A percentile compares a stretch with the other conserved stretches of the same genome.
Conservation (phyloP, 1,140 invertebrate genomes). For the Cyphomyrmex costatus region DNA sequence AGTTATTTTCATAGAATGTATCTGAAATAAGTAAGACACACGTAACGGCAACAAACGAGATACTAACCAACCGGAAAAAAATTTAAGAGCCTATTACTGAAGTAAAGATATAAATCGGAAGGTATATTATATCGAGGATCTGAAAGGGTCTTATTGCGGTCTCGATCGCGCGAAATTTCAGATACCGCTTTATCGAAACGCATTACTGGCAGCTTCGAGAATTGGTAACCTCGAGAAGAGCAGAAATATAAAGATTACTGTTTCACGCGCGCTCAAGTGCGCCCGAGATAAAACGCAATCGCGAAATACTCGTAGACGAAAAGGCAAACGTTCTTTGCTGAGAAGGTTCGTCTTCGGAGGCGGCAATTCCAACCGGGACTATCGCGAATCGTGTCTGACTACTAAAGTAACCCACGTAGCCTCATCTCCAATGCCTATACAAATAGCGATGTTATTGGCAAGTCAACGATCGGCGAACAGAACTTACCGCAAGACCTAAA, state of each 20-base stretch:
- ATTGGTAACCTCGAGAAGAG: constrained; percentile 22
- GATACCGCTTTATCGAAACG: constrained; percentile 51
- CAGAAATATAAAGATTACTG: constrained; percentile 44
- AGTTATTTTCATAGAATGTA: constrained; percentile 9
- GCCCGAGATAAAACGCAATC: constrained; percentile 3
- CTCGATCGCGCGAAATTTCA: constrained; percentile 46
- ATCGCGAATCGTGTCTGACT: constrained; percentile 8
- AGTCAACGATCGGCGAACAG: constrained; percentile 18
- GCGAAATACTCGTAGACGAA: constrained; percentile 20
- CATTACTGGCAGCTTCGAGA: constrained; percentile 31
- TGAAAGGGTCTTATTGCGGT: constrained; percentile 13
- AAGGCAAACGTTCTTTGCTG: neutral
- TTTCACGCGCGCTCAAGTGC: neutral
- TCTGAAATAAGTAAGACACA: constrained; percentile 5
- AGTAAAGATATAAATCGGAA: constrained; percentile 35
- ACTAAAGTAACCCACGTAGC: neutral
- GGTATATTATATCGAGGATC: constrained; percentile 16
- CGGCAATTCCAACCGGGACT: neutral
- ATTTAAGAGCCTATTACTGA: constrained; percentile 34
- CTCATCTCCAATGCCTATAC: constrained; percentile 24
- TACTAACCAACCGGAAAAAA: constrained; percentile 19
- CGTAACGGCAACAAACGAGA: constrained; percentile 25
- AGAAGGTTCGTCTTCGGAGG: constrained; percentile 14
- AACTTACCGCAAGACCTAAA: neutral
- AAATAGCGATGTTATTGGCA: constrained; percentile 28